phyloP scores from a whole-genome alignment of 1,140 invertebrate genomes.

The Globodera ellingtonae region DNA sequence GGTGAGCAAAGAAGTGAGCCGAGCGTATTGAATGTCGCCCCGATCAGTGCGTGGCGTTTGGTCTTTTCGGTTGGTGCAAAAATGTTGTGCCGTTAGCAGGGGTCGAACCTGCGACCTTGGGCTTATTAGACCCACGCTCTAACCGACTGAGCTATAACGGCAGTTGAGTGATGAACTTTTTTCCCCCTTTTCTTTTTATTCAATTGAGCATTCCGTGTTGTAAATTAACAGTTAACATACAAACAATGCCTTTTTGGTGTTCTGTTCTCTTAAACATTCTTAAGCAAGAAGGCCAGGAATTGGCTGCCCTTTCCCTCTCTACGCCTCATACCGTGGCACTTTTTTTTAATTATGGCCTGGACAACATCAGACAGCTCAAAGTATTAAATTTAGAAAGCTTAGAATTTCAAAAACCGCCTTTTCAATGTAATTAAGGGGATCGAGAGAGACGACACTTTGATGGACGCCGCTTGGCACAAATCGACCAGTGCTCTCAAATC shows the following conservation, averaged over 20 bases:
- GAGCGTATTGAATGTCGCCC: slow-evolving; percentile 10
- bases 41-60: slow-evolving; percentile 35
- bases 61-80: slow-evolving; percentile 36
- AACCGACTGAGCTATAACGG: slow-evolving; percentile 66
- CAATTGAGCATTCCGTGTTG: too few relatives aligned
- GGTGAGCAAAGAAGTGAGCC: slow-evolving; percentile 15
- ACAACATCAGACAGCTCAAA: slow-evolving; percentile 13
- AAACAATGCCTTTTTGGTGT: too few relatives aligned
- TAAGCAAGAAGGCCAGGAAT: slow-evolving; percentile 41
- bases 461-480: slow-evolving; percentile 31
- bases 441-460: slow-evolving; percentile 21
- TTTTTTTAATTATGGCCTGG: slow-evolving; percentile 32
- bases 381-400: slow-evolving; percentile 12
- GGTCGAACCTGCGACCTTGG: slow-evolving; percentile 66
- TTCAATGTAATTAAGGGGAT: slow-evolving; percentile 17
- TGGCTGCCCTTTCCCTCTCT: slow-evolving; percentile 31
- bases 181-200: not conserved
- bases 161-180: slow-evolving; percentile 4
- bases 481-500: slow-evolving; percentile 22
- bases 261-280: not conserved
- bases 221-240: too few relatives aligned
- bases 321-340: slow-evolving; percentile 17
- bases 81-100: slow-evolving; percentile 48
- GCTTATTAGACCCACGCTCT: slow-evolving; percentile 66
- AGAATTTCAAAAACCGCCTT: not conserved